Evolutionary conservation across 2,797 vertebrate species (phyloP).

Genomic region (Scyliorhinus canicula): DNA sequence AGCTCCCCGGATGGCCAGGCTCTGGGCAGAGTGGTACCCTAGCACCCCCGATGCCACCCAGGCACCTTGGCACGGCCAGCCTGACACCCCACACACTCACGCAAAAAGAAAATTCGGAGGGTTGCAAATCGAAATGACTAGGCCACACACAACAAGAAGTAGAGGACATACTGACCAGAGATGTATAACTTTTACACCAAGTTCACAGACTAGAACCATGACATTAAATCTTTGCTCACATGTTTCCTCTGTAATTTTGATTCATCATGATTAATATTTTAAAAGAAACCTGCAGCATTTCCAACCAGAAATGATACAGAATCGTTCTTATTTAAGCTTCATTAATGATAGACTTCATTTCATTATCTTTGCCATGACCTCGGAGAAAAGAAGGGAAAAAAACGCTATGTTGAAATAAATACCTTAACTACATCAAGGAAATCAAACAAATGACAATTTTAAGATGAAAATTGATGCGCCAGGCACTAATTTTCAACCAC

Average conservation of each 20-base stretch:
- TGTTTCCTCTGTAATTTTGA: conserved; percentile 21
- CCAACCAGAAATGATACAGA: not conserved
- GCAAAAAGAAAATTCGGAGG: not conserved
- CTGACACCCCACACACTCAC: too few relatives aligned
- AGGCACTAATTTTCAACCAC: not conserved
- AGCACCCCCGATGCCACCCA: too few relatives aligned
- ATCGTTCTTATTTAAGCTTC: conserved; percentile 27
- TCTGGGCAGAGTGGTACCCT: too few relatives aligned
- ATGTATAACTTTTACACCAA: not conserved
- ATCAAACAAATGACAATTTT: conserved; percentile 16
- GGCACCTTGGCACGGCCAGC: too few relatives aligned
- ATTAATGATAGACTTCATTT: conserved; percentile 28
- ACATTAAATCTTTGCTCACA: not conserved
- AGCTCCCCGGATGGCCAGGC: too few relatives aligned
- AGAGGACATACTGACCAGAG: not conserved
- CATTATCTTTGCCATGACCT: conserved; percentile 33
- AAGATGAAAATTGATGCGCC: conserved; percentile 21
- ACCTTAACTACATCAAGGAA: conserved; percentile 20
- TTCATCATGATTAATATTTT: conserved; percentile 36
- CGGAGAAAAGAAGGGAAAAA: conserved; percentile 22
- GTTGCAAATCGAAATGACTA: not conserved
- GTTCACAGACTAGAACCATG: not conserved
- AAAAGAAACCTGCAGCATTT: conserved; percentile 36
- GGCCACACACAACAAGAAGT: not conserved
- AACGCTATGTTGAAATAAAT: conserved; percentile 24